Evolutionary conservation across 2,888 invertebrate species (phyloP), one percentile per base, ranked within the genome.

Genomic region (Malthinus flaveolus): DNA sequence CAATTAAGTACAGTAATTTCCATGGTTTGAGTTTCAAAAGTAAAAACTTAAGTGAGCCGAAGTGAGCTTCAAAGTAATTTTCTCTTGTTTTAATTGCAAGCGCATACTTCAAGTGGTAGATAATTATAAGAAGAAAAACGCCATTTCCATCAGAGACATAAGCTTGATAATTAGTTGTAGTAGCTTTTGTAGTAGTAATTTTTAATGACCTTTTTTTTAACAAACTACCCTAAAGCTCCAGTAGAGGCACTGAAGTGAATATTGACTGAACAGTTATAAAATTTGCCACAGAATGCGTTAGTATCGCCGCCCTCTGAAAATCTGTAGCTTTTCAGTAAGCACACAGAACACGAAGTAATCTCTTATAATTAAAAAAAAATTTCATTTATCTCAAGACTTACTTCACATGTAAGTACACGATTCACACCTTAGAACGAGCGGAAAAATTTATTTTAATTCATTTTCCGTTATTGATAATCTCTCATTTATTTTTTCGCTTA

Each of bases 281-380:
- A 59, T 56, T 55, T 45, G 56, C 60, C 64, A 59, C 64, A 58
- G 61, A 56, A 56, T 54, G 66, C 66, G 66, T 63, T 64, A 56
- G 61, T 59, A 55, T 67, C 66, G 65, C 63, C 65, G 64, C 66
- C 66, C 66, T 58, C 54, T 53, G 54, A 56, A 60, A 56, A 56
- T 63, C 58, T 62, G 62, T 62, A 60, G 59, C 61, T 50, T 56
- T 48, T 37, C 56, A 61, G 58, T 57, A 57, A 44, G 50, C 47
- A 59, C 50, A 50, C 56, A 56, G 55, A 54, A 57, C 57, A 37
- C 35, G 42, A 54, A 49, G 44, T 54, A 11, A 32, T 23, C 11
- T 45, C 8, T 11, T n/a, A 32, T 11, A 45, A 45, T n/a, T 4
- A 32, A 32, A 39, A 39, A 9, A 9, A n/a, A 15, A 39, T 13